These are phyloP conservation scores for Oenanthe melanoleuca DNA, from an alignment of 2,113 vertebrate genomes.

Conservation along the genomic window DNA sequence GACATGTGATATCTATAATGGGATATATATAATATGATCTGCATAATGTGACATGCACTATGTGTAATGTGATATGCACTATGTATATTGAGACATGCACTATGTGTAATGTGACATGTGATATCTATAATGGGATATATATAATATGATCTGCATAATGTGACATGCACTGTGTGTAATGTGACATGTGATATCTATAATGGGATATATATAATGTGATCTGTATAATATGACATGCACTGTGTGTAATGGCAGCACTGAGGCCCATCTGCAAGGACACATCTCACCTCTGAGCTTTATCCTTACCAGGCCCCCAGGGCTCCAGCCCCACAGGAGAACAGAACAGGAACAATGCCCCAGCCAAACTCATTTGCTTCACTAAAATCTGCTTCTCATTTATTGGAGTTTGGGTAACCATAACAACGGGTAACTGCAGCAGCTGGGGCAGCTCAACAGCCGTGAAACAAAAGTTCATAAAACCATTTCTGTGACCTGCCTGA, in stretches of 20 bases:
- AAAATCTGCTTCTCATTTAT: slow-evolving; percentile 48
- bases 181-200: no score
- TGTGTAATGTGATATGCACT: no score
- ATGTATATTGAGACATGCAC: no score
- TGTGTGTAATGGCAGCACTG: neutral
- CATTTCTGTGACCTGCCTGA: neutral
- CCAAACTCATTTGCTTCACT: neutral
- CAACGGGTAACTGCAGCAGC: slow-evolving; percentile 27
- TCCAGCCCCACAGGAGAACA: neutral
- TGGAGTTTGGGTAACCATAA: neutral
- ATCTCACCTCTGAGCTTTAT: neutral
- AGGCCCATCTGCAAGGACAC: neutral
- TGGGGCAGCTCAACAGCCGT: neutral
- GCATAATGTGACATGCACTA: no score
- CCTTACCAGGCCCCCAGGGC: neutral
- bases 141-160: no score
- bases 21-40: no score
- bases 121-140: no score
- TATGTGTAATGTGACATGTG: no score
- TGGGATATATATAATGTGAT: no score
- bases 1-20: no score
- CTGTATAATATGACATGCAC: no score
- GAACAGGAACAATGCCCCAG: neutral
- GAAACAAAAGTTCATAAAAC: neutral
- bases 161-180: no score